phyloP scores from a whole-genome alignment of 2,113 vertebrate genomes.

The Podilymbus podiceps region DNA sequence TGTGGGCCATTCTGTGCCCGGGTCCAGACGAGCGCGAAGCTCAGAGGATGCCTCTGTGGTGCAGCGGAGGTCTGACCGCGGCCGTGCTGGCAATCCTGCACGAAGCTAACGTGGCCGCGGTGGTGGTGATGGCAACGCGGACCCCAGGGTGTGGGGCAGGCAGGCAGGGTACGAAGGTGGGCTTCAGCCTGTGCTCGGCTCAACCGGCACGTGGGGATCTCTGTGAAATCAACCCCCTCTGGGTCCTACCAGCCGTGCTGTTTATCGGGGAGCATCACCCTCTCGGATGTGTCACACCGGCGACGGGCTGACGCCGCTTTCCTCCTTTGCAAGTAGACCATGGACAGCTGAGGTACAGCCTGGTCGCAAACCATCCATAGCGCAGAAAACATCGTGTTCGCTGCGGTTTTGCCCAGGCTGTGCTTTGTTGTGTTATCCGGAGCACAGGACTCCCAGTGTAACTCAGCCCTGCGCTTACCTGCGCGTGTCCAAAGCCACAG shows the following conservation, averaged over 20 bases:
- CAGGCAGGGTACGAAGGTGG: background rate
- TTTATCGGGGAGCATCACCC: background rate
- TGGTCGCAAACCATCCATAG: background rate
- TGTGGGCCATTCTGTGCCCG: rapidly evolving
- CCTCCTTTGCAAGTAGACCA: background rate
- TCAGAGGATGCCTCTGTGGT: background rate
- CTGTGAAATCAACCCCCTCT: rapidly evolving
- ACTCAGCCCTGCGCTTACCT: rapidly evolving
- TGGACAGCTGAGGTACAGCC: background rate
- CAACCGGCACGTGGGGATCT: background rate
- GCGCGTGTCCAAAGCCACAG: rapidly evolving
- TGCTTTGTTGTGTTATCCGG: background rate
- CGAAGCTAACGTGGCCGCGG: rapidly evolving
- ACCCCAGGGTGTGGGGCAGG: background rate
- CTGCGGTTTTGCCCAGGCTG: background rate
- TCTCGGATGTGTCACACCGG: background rate
- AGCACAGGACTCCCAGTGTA: background rate
- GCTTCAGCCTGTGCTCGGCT: background rate
- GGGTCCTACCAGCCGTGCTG: background rate
- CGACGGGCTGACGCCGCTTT: background rate
- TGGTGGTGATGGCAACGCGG: background rate
- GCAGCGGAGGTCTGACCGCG: rapidly evolving
- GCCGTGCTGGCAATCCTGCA: rapidly evolving
- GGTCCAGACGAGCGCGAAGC: background rate
- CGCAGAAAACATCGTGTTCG: rapidly evolving